Conservation (phyloP, 2,113 vertebrate species). For the Anser cygnoides region DNA sequence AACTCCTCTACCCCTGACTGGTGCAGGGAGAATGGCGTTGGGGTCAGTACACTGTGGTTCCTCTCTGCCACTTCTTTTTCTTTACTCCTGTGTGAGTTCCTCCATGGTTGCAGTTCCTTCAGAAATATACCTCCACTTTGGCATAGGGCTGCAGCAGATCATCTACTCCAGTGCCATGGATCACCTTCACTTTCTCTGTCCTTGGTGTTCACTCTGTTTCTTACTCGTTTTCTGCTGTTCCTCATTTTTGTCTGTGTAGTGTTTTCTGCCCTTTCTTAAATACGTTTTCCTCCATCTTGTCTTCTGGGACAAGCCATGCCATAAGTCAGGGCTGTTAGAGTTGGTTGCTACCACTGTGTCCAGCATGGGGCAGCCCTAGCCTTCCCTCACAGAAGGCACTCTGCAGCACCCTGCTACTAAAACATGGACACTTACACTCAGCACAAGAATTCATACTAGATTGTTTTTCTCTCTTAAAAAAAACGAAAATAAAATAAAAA, state of each 20-base stretch:
- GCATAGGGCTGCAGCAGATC: neutral
- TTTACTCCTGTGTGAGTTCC: neutral
- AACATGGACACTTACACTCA: neutral
- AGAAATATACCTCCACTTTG: neutral
- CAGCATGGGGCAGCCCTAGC: no score
- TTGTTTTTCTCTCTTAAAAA: neutral
- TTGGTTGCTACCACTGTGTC: neutral
- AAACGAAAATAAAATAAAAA: neutral
- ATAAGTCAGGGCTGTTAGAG: no score
- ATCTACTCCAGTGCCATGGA: neutral
- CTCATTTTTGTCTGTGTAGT: neutral
- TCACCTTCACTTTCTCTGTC: neutral
- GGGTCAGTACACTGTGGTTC: neutral
- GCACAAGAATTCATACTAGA: neutral
- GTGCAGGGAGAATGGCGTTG: neutral
- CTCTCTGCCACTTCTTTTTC: neutral
- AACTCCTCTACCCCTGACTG: no score
- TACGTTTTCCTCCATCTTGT: neutral
- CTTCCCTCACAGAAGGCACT: no score
- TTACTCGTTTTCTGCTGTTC: neutral
- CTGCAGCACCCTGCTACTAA: no score
- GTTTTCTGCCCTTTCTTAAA: neutral
- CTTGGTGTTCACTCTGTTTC: neutral
- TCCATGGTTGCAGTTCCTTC: neutral
- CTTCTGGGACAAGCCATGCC: neutral